A percentile compares a stretch with the other conserved stretches of the same genome.
Evolutionary conservation across 1,140 invertebrate genomes (phyloP).

Genomic region (Leptinotarsa texana): DNA sequence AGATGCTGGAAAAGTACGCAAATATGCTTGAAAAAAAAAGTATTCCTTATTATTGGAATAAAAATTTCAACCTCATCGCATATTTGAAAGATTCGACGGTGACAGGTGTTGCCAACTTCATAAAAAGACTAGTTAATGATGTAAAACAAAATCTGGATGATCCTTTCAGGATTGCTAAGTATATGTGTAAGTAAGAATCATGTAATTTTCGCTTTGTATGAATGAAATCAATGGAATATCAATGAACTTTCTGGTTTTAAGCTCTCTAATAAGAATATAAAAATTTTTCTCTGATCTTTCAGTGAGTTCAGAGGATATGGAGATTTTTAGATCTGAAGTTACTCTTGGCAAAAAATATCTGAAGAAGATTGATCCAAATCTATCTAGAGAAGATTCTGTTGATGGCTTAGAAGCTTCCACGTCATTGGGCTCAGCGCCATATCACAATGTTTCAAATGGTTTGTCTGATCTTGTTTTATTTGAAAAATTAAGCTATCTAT

Average conservation of each 20-base stretch:
- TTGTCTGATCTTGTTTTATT: neutral
- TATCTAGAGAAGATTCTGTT: neutral
- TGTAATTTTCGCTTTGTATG: too few relatives aligned
- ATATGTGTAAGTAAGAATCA: slow-evolving; percentile 38
- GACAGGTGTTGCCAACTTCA: slow-evolving; percentile 26
- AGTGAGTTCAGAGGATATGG: slow-evolving; percentile 32
- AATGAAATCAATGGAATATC: too few relatives aligned
- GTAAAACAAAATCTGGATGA: slow-evolving; percentile 32
- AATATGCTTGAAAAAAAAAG: slow-evolving; percentile 49
- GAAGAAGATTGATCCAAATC: neutral
- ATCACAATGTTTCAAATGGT: neutral
- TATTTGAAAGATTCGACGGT: slow-evolving; percentile 28
- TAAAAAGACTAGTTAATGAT: slow-evolving; percentile 30
- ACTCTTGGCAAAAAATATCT: slow-evolving; percentile 24
- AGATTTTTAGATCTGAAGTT: slow-evolving; percentile 25
- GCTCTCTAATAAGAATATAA: too few relatives aligned
- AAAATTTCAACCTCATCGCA: slow-evolving; percentile 53
- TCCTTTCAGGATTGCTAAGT: slow-evolving; percentile 35
- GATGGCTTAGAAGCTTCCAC: neutral
- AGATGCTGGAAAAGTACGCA: slow-evolving; percentile 56
- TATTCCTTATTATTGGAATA: slow-evolving; percentile 59
- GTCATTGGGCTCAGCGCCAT: neutral
- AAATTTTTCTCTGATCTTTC: neutral
- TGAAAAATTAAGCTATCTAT: slow-evolving; percentile 4
- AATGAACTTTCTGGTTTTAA: too few relatives aligned